Percentiles rank a stretch among this genome's conserved stretches.
These are phyloP conservation scores for Xenops minutus DNA, from an alignment of 2,797 vertebrate genomes.

Conservation along the genomic window DNA sequence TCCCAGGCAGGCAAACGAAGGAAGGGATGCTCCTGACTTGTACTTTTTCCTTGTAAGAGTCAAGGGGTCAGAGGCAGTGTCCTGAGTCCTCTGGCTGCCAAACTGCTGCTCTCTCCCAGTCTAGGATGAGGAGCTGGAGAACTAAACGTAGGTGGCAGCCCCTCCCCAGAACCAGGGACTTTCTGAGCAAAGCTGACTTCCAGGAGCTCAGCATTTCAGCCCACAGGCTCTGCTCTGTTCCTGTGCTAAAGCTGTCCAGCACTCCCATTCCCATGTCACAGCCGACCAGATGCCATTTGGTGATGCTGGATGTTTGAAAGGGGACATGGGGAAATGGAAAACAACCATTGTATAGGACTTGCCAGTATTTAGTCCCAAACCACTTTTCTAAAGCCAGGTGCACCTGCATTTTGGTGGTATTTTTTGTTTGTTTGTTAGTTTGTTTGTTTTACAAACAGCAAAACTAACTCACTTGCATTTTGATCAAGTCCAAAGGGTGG, in stretches of 20 bases:
- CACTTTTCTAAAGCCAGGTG: not conserved
- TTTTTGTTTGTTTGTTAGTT: too few species aligned
- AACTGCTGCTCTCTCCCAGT: not conserved
- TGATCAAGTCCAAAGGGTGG: not conserved
- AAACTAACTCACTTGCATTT: rapidly evolving
- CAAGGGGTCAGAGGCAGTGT: not conserved
- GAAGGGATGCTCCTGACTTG: not conserved
- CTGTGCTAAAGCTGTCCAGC: not conserved
- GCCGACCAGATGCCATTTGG: not conserved
- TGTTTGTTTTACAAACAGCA: not conserved
- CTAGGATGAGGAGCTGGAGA: not conserved
- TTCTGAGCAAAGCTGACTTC: not conserved
- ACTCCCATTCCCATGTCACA: not conserved
- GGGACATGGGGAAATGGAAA: not conserved
- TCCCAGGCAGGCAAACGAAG: not conserved
- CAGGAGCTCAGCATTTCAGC: not conserved
- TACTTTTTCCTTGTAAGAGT: not conserved
- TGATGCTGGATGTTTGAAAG: not conserved
- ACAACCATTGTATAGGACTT: not conserved
- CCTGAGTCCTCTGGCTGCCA: not conserved
- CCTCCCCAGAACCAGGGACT: not conserved
- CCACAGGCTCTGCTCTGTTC: not conserved
- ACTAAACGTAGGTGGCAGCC: rapidly evolving
- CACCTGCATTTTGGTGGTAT: not conserved
- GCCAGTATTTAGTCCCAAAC: not conserved